Evolutionary conservation across 53 echinoderm and acorn worm species (phyloP).

Genomic region (Glandiceps talaboti): DNA sequence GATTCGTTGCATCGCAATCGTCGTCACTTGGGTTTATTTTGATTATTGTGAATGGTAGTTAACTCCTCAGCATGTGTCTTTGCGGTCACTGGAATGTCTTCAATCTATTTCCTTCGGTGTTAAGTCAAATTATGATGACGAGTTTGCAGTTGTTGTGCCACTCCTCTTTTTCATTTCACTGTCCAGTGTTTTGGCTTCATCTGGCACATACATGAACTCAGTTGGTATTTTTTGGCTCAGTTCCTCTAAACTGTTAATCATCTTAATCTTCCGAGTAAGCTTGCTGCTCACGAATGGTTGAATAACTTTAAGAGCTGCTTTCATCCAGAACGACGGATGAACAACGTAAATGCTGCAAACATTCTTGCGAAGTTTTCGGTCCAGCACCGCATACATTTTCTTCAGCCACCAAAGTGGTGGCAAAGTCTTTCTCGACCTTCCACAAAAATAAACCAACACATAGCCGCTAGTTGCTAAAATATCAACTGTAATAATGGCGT

Average conservation of each 20-base stretch:
- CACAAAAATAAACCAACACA: neutral
- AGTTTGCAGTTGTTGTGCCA: neutral
- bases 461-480: neutral
- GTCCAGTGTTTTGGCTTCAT: neutral
- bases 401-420: neutral
- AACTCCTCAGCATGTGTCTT: no score
- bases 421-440: neutral
- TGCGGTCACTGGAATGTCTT: no score
- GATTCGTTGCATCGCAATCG: no score
- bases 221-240: neutral
- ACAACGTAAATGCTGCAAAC: neutral
- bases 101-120: no score
- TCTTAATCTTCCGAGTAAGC: neutral
- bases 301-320: neutral
- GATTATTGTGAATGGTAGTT: no score
- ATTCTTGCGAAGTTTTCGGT: neutral
- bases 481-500: neutral
- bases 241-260: neutral
- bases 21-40: no score
- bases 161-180: neutral
- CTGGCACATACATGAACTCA: neutral
- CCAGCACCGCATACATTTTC: neutral
- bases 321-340: neutral
- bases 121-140: neutral
- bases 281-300: neutral